A percentile compares a stretch with the other conserved stretches of the same genome.
Conservation (phyloP, 2,888 invertebrate genomes). For the Stenodema calcarata region DNA sequence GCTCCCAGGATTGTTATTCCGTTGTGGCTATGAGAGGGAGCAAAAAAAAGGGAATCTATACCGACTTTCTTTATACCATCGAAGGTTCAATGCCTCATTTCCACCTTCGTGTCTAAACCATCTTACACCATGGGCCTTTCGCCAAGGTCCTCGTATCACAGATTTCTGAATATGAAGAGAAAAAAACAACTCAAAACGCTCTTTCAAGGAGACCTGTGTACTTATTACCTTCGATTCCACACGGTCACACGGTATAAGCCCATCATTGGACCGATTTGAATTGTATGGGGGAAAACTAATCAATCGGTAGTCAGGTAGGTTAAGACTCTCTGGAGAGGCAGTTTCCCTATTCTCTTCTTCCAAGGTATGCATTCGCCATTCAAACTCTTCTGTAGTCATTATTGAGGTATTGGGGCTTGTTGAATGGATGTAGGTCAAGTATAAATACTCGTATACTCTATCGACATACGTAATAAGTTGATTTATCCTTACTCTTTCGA, state of each 20-base stretch:
- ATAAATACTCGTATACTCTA: no score
- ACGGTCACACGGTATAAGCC: neutral
- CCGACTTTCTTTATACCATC: neutral
- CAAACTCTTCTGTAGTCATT: no score
- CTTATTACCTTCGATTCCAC: slow-evolving; percentile 3
- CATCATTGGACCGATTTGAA: neutral
- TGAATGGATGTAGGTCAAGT: no score
- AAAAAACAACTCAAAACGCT: neutral
- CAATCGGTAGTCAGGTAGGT: no score
- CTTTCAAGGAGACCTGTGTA: neutral
- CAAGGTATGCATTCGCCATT: no score
- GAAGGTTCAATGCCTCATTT: slow-evolving; percentile 16
- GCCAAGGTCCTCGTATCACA: slow-evolving; percentile 12
- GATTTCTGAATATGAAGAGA: neutral
- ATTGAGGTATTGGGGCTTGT: no score
- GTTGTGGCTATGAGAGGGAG: neutral
- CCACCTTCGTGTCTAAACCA: neutral
- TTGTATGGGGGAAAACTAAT: no score
- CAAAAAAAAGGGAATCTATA: slow-evolving; percentile 10
- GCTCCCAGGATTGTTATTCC: neutral
- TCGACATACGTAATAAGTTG: no score
- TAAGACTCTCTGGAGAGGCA: no score
- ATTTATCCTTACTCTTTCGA: no score
- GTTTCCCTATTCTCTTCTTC: no score
- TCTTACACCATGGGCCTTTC: neutral